Conservation (phyloP, 2,113 vertebrate genomes). For the Phaethon lepturus region DNA sequence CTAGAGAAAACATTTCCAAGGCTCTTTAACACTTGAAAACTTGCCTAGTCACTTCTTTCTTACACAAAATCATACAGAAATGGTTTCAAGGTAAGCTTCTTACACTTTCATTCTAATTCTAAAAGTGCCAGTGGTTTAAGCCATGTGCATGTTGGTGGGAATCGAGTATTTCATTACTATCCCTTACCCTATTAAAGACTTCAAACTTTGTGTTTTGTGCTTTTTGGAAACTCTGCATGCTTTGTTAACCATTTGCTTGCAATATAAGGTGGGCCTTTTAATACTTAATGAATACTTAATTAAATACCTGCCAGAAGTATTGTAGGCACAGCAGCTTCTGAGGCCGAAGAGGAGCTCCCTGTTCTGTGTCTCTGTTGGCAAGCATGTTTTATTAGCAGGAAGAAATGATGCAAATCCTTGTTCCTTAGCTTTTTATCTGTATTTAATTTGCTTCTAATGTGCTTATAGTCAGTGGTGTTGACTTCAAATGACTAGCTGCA, state of each 20-base stretch:
- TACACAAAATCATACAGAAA: neutral
- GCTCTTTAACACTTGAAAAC: neutral
- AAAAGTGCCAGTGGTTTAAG: neutral
- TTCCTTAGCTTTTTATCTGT: neutral
- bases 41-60: neutral
- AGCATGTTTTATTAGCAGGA: neutral
- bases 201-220: neutral
- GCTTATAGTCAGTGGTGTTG: neutral
- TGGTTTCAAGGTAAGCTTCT: neutral
- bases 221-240: neutral
- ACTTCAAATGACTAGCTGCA: neutral
- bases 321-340: neutral
- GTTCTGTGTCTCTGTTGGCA: neutral
- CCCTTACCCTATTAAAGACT: neutral
- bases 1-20: neutral
- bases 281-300: neutral
- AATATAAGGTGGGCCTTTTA: neutral
- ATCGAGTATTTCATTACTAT: neutral
- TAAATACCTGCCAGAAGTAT: neutral
- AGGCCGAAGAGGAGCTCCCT: neutral
- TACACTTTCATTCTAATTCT: neutral
- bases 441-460: conserved; percentile 3
- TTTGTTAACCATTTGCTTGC: neutral
- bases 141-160: neutral
- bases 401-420: neutral